Conservation (phyloP, 2,113 vertebrate species). For the Centropus bengalensis region DNA sequence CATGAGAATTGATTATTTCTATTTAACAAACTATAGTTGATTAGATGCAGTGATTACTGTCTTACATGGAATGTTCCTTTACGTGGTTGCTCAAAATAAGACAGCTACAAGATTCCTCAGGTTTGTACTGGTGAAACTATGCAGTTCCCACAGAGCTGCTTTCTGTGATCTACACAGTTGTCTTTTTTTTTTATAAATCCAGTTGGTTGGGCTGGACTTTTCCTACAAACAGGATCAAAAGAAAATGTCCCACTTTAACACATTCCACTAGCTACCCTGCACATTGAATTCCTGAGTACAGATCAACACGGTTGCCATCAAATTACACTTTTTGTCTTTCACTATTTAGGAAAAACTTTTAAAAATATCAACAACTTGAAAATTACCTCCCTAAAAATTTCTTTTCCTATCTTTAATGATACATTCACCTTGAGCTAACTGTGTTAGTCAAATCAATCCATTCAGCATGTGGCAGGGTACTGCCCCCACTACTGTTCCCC, state of each 20-base stretch:
- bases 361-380: conserved; percentile 33
- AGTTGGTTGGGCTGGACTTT: neutral
- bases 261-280: neutral
- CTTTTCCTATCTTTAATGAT: neutral
- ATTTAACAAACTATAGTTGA: neutral
- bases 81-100: conserved; percentile 48
- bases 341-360: conserved; percentile 18
- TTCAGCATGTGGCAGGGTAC: neutral
- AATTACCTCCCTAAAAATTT: neutral
- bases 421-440: neutral
- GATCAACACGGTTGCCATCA: neutral
- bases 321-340: conserved; percentile 14
- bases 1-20: neutral
- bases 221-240: neutral
- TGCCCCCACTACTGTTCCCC: neutral
- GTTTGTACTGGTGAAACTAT: conserved; percentile 23
- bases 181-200: neutral
- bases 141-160: neutral
- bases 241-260: neutral
- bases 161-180: neutral
- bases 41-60: conserved; percentile 6
- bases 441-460: neutral
- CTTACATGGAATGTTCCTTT: conserved; percentile 27
- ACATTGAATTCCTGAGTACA: neutral
- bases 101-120: conserved; percentile 36